phyloP scores from a whole-genome alignment of 2,797 vertebrate species.

The Triplophysa yarkandensis region DNA sequence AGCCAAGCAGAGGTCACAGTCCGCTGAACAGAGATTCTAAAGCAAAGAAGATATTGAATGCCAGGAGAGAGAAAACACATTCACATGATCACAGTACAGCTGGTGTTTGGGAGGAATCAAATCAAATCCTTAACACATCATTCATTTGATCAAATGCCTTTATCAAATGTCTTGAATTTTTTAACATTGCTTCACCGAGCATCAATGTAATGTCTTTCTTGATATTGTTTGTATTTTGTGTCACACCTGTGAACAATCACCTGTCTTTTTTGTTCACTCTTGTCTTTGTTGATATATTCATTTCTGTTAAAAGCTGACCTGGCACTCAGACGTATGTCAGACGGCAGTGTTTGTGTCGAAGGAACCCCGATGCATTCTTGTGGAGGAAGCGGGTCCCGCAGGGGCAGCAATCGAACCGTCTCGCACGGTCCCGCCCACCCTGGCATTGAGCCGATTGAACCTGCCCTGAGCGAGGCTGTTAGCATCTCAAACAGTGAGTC shows the following conservation, averaged over 20 bases:
- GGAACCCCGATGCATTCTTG: conserved; percentile 15
- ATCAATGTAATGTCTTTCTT: background rate
- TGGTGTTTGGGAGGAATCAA: background rate
- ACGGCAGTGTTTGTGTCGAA: conserved; percentile 36
- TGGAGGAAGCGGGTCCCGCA: conserved; percentile 34
- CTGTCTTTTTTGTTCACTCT: background rate
- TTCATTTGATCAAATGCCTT: background rate
- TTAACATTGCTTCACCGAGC: background rate
- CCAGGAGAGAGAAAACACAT: background rate
- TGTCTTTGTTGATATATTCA: background rate
- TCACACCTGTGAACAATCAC: background rate
- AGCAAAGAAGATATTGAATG: background rate
- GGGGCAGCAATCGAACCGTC: conserved; percentile 15
- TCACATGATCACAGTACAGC: conserved; percentile 2
- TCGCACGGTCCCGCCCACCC: background rate
- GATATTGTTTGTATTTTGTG: background rate
- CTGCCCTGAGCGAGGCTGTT: conserved; percentile 7
- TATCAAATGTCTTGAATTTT: background rate
- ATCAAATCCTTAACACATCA: conserved; percentile 7
- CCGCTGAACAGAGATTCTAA: conserved; percentile 30
- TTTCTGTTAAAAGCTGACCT: conserved; percentile 40
- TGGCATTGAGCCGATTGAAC: conserved; percentile 1
- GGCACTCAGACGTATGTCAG: conserved; percentile 32
- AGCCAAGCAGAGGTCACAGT: conserved; percentile 34
- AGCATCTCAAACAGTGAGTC: conserved; percentile 49